Conservation (phyloP, 2,888 invertebrate species). For the Sicus ferrugineus region DNA sequence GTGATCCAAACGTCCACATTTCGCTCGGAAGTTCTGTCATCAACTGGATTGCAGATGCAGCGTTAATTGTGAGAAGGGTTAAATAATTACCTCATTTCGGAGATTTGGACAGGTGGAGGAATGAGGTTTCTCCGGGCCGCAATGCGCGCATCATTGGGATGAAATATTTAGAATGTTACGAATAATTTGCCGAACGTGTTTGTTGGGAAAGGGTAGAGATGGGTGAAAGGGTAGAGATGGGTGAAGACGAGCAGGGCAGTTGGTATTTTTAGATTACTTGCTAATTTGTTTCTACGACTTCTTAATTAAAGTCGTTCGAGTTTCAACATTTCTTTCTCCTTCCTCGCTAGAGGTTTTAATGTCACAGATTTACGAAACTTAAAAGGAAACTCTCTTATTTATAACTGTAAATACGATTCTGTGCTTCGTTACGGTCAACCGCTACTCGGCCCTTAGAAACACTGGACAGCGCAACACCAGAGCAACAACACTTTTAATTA, state of each 20-base stretch:
- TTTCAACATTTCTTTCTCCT: neutral
- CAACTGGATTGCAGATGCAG: neutral
- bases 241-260: neutral
- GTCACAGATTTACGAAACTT: neutral
- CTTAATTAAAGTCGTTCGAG: neutral
- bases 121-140: neutral
- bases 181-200: conserved; percentile 11
- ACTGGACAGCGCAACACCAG: neutral
- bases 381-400: neutral
- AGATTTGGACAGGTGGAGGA: neutral
- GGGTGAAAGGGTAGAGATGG: neutral
- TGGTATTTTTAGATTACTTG: neutral
- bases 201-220: neutral
- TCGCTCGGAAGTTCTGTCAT: conserved; percentile 8
- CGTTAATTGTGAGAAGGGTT: conserved; percentile 40
- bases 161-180: conserved; percentile 29
- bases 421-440: conserved; percentile 5
- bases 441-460: neutral
- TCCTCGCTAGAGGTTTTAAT: no score
- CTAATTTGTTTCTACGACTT: conserved; percentile 4
- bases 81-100: conserved; percentile 45
- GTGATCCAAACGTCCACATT: conserved; percentile 18
- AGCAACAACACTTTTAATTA: conserved; percentile 34
- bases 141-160: neutral
- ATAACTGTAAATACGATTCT: neutral